These are phyloP conservation scores for Hypanus sabinus DNA, from an alignment of 2,113 vertebrate species.

Conservation along the genomic window DNA sequence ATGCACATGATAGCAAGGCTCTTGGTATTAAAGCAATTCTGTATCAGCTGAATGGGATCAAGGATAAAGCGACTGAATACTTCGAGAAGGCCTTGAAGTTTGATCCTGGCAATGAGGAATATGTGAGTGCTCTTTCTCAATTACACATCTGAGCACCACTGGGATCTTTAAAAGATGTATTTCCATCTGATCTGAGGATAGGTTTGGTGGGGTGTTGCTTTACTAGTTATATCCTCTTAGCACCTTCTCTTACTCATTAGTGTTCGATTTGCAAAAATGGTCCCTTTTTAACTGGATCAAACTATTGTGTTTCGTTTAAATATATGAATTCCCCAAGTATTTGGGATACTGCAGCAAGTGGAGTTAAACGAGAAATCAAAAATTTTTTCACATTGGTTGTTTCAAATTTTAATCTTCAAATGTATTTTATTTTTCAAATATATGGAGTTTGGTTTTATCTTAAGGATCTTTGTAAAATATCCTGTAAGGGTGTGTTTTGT, in stretches of 20 bases:
- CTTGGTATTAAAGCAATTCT: constrained; percentile 43
- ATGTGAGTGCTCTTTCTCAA: constrained; percentile 41
- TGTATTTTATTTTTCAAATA: too few relatives aligned
- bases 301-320: background rate
- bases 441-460: too few relatives aligned
- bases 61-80: constrained; percentile 36
- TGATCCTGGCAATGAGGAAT: constrained; percentile 39
- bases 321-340: background rate
- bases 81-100: constrained; percentile 38
- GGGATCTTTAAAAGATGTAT: too few relatives aligned
- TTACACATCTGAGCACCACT: constrained; percentile 32
- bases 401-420: too few relatives aligned
- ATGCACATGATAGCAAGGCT: constrained; percentile 38
- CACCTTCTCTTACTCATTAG: too few relatives aligned
- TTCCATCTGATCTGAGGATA: too few relatives aligned
- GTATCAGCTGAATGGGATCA: constrained; percentile 40
- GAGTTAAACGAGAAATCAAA: background rate
- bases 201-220: too few relatives aligned
- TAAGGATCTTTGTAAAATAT: too few relatives aligned
- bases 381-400: too few relatives aligned
- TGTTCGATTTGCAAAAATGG: too few relatives aligned
- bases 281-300: background rate
- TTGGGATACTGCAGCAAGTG: background rate
- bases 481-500: too few relatives aligned
- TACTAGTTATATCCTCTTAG: too few relatives aligned